Evolutionary conservation across 2,888 invertebrate species (phyloP).

Genomic region (Agonopterix alstromeriana): DNA sequence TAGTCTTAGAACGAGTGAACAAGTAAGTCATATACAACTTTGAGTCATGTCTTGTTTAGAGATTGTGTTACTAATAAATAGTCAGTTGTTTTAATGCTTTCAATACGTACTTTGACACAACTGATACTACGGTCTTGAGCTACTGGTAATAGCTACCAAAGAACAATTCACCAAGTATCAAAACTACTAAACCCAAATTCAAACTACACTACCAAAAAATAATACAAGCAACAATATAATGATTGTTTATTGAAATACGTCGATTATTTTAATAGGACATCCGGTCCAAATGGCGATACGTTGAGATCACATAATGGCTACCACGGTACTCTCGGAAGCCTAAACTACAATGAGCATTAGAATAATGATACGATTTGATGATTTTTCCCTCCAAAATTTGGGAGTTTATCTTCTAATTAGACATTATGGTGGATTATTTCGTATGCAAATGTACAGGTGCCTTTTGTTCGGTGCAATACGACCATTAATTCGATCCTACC

Average conservation of each 20-base stretch:
- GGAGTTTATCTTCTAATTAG: constrained; percentile 36
- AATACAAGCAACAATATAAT: constrained; percentile 43
- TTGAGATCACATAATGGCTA: not conserved
- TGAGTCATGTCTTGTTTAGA: no score
- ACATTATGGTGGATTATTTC: constrained; percentile 36
- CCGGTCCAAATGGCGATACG: constrained; percentile 30
- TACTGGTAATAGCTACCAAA: not conserved
- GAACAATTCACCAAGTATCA: constrained; percentile 31
- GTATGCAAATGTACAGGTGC: constrained; percentile 51
- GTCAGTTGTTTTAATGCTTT: no score
- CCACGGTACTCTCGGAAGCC: not conserved
- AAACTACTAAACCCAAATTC: constrained; percentile 14
- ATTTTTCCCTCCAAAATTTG: constrained; percentile 17
- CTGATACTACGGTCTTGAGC: not conserved
- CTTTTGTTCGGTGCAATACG: constrained; percentile 10
- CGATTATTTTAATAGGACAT: constrained; percentile 73
- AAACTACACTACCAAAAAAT: constrained; percentile 21
- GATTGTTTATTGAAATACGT: constrained; percentile 64
- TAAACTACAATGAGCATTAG: constrained; percentile 35
- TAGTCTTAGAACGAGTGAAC: no score
- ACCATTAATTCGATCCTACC: constrained; percentile 1
- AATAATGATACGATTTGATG: constrained; percentile 50
- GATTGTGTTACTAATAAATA: no score
- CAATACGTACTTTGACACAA: no score
- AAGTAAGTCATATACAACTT: no score